phyloP scores from a whole-genome alignment of 2,888 invertebrate genomes.

The Hemistola chrysoprasaria region DNA sequence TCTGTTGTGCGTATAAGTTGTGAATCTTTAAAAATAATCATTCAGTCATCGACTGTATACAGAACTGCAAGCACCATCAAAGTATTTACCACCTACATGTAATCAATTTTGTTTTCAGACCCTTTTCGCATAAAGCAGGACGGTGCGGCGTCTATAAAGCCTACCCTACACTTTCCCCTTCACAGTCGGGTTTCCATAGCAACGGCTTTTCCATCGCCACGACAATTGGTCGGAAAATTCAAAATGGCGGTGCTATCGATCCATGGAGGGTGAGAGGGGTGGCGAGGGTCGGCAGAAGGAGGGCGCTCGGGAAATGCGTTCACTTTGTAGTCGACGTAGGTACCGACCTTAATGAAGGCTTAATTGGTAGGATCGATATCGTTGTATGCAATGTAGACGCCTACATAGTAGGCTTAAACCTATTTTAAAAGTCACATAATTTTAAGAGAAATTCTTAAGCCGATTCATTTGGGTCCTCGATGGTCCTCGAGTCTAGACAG shows the following conservation, averaged over 20 bases:
- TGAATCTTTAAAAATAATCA: no score
- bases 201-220: slow-evolving; percentile 74
- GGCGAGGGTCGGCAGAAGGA: slow-evolving; percentile 43
- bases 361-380: slow-evolving; percentile 28
- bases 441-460: no score
- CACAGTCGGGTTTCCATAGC: slow-evolving; percentile 58
- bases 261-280: slow-evolving; percentile 51
- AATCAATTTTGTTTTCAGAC: slow-evolving; percentile 17
- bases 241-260: slow-evolving; percentile 78
- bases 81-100: no score
- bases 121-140: slow-evolving; percentile 30
- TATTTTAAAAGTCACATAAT: no score
- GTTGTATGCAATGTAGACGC: not conserved
- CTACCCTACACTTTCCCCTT: slow-evolving; percentile 75
- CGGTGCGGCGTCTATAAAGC: slow-evolving; percentile 41
- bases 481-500: no score
- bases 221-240: slow-evolving; percentile 81
- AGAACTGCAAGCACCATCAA: no score
- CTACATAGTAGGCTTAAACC: no score
- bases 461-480: no score
- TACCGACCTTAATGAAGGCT: slow-evolving; percentile 27
- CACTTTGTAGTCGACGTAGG: slow-evolving; percentile 37
- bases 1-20: no score
- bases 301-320: slow-evolving; percentile 51
- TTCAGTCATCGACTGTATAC: no score